These are phyloP conservation scores for Heliconius cydno DNA, from an alignment of 2,888 invertebrate genomes.

Conservation along the genomic window DNA sequence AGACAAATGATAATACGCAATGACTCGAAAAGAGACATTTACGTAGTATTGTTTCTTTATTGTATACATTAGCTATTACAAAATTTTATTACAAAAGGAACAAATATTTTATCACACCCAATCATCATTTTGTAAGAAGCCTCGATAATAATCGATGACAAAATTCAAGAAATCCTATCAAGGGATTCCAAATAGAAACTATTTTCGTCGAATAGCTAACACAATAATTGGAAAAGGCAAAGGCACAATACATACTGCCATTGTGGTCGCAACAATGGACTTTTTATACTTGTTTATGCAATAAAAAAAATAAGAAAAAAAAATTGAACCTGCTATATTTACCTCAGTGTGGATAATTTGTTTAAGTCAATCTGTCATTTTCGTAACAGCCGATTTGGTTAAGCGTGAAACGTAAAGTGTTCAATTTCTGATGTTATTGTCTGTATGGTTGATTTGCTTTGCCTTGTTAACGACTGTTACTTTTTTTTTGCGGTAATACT, in stretches of 20 bases:
- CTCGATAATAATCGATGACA: slow-evolving; percentile 2
- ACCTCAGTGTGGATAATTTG: slow-evolving; percentile 43
- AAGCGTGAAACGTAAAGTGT: slow-evolving; percentile 27
- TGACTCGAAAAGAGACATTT: no score
- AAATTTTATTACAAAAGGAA: not conserved
- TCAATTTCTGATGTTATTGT: slow-evolving; percentile 23
- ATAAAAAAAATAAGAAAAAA: slow-evolving; percentile 30
- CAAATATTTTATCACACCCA: not conserved
- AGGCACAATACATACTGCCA: slow-evolving; percentile 28
- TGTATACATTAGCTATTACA: not conserved
- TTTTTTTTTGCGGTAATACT: slow-evolving; percentile 4
- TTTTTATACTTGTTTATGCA: slow-evolving; percentile 40
- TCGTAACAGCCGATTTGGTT: slow-evolving; percentile 30
- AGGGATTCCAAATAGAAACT: slow-evolving; percentile 17
- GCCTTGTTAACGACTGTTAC: slow-evolving; percentile 5
- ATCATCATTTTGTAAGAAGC: not conserved
- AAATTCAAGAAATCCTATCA: slow-evolving; percentile 1
- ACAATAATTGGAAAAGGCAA: slow-evolving; percentile 38
- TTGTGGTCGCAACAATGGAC: slow-evolving; percentile 36
- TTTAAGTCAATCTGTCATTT: slow-evolving; percentile 40
- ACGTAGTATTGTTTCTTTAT: no score
- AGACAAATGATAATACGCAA: no score
- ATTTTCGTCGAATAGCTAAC: slow-evolving; percentile 31
- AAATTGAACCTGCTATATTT: slow-evolving; percentile 39
- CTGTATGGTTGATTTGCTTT: slow-evolving; percentile 23